Percentiles rank a stretch among this genome's conserved stretches.
Evolutionary conservation across 2,888 invertebrate species (phyloP).

Genomic region (Phaedon cochleariae): DNA sequence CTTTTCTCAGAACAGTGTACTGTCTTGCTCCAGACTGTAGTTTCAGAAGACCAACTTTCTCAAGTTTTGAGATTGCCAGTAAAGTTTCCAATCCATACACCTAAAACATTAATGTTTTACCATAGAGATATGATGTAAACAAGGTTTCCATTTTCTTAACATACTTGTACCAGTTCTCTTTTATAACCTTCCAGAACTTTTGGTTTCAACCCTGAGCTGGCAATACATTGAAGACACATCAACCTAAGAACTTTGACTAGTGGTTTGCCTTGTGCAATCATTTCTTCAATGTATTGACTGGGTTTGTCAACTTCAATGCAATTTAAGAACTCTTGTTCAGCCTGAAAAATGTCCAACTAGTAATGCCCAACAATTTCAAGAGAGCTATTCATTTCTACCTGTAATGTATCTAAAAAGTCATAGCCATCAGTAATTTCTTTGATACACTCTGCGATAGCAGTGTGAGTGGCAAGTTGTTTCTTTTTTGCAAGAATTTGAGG

Average conservation of each 20-base stretch:
- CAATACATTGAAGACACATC: constrained; percentile 91
- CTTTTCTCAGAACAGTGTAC: constrained; percentile 81
- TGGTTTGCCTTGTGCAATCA: constrained; percentile 86
- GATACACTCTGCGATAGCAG: constrained; percentile 92
- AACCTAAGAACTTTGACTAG: constrained; percentile 85
- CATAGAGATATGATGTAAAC: not conserved
- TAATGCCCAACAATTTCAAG: not conserved
- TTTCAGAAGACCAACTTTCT: constrained; percentile 84
- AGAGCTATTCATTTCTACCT: constrained; percentile 51
- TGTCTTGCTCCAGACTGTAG: constrained; percentile 77
- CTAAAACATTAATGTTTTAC: constrained; percentile 62
- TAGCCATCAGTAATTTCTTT: constrained; percentile 76
- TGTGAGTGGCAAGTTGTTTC: constrained; percentile 86
- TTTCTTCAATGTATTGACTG: constrained; percentile 89
- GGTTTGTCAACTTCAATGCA: constrained; percentile 92
- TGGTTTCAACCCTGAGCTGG: constrained; percentile 91
- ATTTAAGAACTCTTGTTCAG: constrained; percentile 91
- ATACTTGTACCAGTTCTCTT: constrained; percentile 66
- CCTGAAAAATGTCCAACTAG: constrained; percentile 60
- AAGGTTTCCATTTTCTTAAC: constrained; percentile 6
- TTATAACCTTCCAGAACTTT: constrained; percentile 79
- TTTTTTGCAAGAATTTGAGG: constrained; percentile 89
- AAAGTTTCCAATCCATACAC: constrained; percentile 89
- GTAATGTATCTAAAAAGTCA: constrained; percentile 59
- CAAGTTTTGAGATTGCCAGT: constrained; percentile 83